Evolutionary conservation across 2,888 invertebrate genomes (phyloP), one percentile per base, ranked within the genome.

Genomic region (Entomobrya multifasciata): DNA sequence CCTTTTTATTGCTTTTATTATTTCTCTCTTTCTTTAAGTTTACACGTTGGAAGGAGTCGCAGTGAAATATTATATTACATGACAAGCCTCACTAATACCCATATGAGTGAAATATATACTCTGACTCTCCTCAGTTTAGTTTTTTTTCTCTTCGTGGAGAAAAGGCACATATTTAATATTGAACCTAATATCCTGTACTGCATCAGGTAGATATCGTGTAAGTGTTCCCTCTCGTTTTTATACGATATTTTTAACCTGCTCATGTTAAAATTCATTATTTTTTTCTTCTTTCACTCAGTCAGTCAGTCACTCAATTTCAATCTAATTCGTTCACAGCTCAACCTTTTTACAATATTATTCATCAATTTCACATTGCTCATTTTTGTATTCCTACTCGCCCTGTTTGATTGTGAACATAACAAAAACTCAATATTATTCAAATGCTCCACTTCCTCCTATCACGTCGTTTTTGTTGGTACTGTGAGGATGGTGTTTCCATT

Each of bases 311-410:
- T 83, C 83, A 83, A 76, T 83, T 65, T 72, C 72, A 72, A 72
- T 72, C 72, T 72, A 52, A 72, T 72, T 72, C 72, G 72, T 52
- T 72, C 72, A 72, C 52, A 52, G 72, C 52, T 72, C 72, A 72
- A 25, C 72, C 72, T 72, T 72, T 72, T 76, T 76, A 76, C 49
- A 76, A 83, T 70, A 57, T 70, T 84, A 78, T 84, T 84, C 84
- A 84, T 78, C 78, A 84, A 84, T 78, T 84, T 78, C 70, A 84
- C 44, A 77, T 81, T 36, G n/a, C 57, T 82, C 49, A 55, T 72
- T 82, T 65, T 65, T 65, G 20, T 36, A 36, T 4, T 27, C 70
- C 20, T 47, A 44, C 62, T 57, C 57, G 57, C 27, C 41, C 10
- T 62, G 27, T 72, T n/a, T 49, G 49, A 20, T 72, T 4, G 20